Percentiles rank a stretch among this genome's conserved stretches.
These are phyloP conservation scores for Heteromurus nitidus DNA, from an alignment of 2,888 invertebrate species.

Conservation along the genomic window DNA sequence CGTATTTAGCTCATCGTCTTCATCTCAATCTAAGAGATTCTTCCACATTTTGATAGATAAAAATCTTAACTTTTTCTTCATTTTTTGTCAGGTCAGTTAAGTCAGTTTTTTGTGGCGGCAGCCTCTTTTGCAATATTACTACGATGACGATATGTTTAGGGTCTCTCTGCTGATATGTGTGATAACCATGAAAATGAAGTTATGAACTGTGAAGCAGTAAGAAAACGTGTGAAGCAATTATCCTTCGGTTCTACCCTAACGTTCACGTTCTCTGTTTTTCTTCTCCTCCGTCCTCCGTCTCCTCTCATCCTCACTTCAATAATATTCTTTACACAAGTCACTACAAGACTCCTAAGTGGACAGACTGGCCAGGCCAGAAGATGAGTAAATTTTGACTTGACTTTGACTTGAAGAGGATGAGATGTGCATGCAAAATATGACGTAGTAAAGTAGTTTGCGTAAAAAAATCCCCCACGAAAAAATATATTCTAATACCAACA, in stretches of 20 bases:
- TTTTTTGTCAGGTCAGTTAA: constrained; percentile 30
- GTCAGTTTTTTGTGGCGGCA: background rate
- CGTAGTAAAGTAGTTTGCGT: no score
- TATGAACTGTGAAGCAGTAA: constrained; percentile 38
- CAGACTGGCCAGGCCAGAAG: constrained; percentile 39
- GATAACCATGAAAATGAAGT: constrained; percentile 43
- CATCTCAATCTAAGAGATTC: constrained; percentile 3
- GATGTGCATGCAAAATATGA: no score
- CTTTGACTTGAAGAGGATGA: no score
- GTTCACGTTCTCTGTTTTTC: background rate
- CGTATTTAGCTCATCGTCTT: background rate
- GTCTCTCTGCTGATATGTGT: background rate
- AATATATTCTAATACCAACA: no score
- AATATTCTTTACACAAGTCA: background rate
- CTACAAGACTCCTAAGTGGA: constrained; percentile 5
- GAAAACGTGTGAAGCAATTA: background rate
- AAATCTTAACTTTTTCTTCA: constrained; percentile 5
- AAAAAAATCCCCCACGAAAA: no score
- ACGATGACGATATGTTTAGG: background rate
- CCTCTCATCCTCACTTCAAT: no score
- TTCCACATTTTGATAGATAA: constrained; percentile 4
- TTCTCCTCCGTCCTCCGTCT: no score
- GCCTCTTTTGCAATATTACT: constrained; percentile 1
- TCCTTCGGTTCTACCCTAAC: background rate
- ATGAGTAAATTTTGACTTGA: no score